phyloP scores from a whole-genome alignment of 2,888 invertebrate species.

The Clanis bilineata region DNA sequence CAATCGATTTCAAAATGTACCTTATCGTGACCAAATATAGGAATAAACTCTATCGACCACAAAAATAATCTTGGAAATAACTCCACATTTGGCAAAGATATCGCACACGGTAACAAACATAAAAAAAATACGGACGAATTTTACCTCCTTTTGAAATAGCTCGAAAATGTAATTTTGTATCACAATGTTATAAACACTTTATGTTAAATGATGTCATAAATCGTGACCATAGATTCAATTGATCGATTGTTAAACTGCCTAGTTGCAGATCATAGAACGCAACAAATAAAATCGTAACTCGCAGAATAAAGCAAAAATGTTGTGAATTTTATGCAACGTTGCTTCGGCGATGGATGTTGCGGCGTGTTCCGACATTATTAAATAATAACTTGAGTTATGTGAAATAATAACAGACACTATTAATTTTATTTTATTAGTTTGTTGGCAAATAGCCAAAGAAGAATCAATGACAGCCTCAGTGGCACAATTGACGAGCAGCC shows the following conservation, averaged over 20 bases:
- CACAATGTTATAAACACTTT: too few relatives aligned
- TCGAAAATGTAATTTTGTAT: too few relatives aligned
- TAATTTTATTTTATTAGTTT: not conserved
- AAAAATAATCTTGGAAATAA: too few relatives aligned
- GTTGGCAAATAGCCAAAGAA: not conserved
- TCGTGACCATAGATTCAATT: not conserved
- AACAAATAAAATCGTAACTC: not conserved
- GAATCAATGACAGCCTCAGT: too few relatives aligned
- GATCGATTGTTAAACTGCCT: not conserved
- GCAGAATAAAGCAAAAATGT: slow-evolving; percentile 9
- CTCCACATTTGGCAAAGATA: too few relatives aligned
- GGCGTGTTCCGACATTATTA: slow-evolving; percentile 19
- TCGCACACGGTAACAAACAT: too few relatives aligned
- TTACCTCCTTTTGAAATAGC: too few relatives aligned
- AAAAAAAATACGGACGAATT: too few relatives aligned
- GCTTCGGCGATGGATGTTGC: slow-evolving; percentile 5
- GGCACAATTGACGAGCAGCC: too few relatives aligned
- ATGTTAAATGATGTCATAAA: not conserved
- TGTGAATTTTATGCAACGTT: slow-evolving; percentile 26
- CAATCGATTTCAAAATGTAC: too few relatives aligned
- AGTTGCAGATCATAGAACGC: not conserved
- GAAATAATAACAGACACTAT: not conserved
- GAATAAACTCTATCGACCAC: too few relatives aligned
- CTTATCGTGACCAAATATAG: too few relatives aligned
- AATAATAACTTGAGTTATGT: slow-evolving; percentile 23